Conservation (phyloP, 1,140 invertebrate genomes). For the Dolichoris vasculosae region DNA sequence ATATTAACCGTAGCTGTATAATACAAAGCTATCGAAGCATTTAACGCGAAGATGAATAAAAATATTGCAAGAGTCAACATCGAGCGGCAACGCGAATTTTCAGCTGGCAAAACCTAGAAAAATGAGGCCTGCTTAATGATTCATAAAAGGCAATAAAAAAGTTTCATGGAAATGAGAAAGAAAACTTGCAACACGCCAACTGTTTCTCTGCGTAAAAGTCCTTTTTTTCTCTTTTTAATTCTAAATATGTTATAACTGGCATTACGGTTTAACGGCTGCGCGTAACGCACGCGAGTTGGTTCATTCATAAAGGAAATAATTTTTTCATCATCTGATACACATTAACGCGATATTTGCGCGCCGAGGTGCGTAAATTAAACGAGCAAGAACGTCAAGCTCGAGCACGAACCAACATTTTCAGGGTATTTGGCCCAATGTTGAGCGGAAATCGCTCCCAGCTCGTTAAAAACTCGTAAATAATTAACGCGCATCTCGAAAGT, state of each 20-base stretch:
- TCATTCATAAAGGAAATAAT: neutral
- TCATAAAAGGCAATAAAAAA: constrained; percentile 19
- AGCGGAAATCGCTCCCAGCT: neutral
- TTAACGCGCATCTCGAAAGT: neutral
- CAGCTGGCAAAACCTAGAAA: neutral
- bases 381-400: neutral
- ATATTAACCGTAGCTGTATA: neutral
- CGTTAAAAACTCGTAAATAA: neutral
- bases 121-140: constrained; percentile 20
- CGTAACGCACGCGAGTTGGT: neutral
- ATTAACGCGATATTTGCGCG: neutral
- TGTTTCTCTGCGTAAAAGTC: neutral
- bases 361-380: no score
- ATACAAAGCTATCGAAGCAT: neutral
- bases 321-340: neutral
- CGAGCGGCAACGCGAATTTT: neutral
- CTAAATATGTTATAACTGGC: neutral
- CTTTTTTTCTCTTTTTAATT: constrained; percentile 4
- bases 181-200: neutral
- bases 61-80: neutral
- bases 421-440: neutral
- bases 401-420: neutral
- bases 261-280: neutral
- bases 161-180: constrained; percentile 1
- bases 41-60: neutral